Evolutionary conservation across 2,888 invertebrate genomes (phyloP).

Genomic region (Ectobius pallidus): DNA sequence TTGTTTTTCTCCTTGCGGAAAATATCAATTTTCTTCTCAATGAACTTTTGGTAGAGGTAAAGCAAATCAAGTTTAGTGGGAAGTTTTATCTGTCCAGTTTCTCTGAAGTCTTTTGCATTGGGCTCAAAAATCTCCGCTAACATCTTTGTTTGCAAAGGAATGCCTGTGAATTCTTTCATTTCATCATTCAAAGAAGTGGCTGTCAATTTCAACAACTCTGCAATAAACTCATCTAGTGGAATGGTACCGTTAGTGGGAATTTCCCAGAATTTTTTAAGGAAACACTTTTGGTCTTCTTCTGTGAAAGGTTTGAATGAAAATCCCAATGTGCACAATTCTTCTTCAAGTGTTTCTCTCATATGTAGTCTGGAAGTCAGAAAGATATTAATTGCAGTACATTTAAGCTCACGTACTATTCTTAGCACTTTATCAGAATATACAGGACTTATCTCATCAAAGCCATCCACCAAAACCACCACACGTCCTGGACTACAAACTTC

Average conservation of each 20-base stretch:
- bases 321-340: background rate
- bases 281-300: background rate
- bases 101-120: background rate
- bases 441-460: constrained; percentile 26
- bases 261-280: background rate
- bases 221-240: background rate
- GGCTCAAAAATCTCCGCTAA: background rate
- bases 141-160: constrained; percentile 8
- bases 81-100: background rate
- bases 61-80: background rate
- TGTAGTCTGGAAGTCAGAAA: background rate
- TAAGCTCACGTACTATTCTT: background rate
- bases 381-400: background rate
- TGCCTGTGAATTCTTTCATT: background rate
- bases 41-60: background rate
- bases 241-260: too few relatives aligned
- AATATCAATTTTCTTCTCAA: background rate
- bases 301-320: background rate
- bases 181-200: background rate
- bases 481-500: background rate
- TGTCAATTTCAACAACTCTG: background rate
- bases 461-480: constrained; percentile 6
- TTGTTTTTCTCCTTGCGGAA: background rate
- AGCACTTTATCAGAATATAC: background rate
- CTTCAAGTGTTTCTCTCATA: background rate